Conservation (phyloP, 2,797 vertebrate species). For the Myotis vivesi region DNA sequence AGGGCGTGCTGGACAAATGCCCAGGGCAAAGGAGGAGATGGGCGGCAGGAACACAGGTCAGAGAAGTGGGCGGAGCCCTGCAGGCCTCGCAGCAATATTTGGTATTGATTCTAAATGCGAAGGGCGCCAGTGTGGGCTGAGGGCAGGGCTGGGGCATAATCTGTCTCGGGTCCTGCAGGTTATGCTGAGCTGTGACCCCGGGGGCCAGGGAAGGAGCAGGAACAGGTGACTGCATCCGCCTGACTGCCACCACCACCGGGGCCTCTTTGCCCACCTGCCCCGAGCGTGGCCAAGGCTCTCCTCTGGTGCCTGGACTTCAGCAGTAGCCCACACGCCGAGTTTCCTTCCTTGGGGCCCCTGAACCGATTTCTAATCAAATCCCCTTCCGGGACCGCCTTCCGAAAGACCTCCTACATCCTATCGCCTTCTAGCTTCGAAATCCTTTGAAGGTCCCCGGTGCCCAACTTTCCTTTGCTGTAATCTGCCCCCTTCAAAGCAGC, state of each 20-base stretch:
- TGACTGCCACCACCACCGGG: no score
- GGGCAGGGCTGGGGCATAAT: background rate
- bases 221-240: background rate
- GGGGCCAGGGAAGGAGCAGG: background rate
- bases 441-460: background rate
- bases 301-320: background rate
- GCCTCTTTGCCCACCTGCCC: background rate
- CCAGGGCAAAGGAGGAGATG: background rate
- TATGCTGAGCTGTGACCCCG: background rate
- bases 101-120: accelerated
- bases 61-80: background rate
- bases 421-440: background rate
- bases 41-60: background rate
- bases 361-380: background rate
- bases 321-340: background rate
- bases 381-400: background rate
- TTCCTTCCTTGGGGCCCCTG: background rate
- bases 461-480: background rate
- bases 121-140: background rate
- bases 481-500: background rate
- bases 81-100: accelerated
- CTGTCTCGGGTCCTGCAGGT: background rate
- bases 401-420: background rate
- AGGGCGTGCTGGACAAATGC: background rate
- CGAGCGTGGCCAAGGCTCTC: accelerated